A percentile compares a stretch with the other conserved stretches of the same genome.
Conservation (phyloP, 1,140 invertebrate species). For the Hyles euphorbiae region DNA sequence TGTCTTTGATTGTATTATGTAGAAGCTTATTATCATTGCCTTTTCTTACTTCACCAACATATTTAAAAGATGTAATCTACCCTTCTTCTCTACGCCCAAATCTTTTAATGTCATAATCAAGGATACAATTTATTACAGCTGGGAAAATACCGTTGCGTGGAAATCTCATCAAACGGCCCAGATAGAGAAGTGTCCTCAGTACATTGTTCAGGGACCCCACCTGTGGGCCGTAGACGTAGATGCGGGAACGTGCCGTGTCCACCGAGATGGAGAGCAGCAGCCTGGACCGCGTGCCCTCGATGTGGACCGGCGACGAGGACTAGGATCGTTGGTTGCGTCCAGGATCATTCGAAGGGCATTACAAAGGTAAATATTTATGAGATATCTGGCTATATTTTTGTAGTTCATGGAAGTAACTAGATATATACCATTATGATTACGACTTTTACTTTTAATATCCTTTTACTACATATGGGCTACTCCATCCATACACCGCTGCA, state of each 20-base stretch:
- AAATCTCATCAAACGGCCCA: conserved; percentile 25
- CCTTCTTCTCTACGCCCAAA: too few species aligned
- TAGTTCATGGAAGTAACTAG: too few species aligned
- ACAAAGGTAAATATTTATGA: conserved; percentile 40
- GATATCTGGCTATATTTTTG: too few species aligned
- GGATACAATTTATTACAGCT: conserved; percentile 29
- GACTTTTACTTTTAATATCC: too few species aligned
- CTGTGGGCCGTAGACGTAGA: conserved; percentile 36
- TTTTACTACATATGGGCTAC: too few species aligned
- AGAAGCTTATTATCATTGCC: too few species aligned
- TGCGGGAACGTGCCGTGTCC: conserved; percentile 56
- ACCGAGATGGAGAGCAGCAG: conserved; percentile 58
- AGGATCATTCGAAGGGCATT: conserved; percentile 63
- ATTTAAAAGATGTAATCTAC: too few species aligned
- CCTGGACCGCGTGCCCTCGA: conserved; percentile 62
- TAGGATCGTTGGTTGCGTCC: conserved; percentile 62
- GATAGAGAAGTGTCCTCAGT: conserved; percentile 52
- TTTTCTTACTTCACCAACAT: too few species aligned
- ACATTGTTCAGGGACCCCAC: conserved; percentile 48
- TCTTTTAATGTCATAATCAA: too few species aligned
- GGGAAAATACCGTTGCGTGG: conserved; percentile 58
- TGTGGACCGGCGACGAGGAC: conserved; percentile 58
- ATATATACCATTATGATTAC: too few species aligned
- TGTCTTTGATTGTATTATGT: too few species aligned
- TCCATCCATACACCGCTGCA: too few species aligned